Evolutionary conservation across 2,888 invertebrate genomes (phyloP).

Genomic region (Pteria penguin): DNA sequence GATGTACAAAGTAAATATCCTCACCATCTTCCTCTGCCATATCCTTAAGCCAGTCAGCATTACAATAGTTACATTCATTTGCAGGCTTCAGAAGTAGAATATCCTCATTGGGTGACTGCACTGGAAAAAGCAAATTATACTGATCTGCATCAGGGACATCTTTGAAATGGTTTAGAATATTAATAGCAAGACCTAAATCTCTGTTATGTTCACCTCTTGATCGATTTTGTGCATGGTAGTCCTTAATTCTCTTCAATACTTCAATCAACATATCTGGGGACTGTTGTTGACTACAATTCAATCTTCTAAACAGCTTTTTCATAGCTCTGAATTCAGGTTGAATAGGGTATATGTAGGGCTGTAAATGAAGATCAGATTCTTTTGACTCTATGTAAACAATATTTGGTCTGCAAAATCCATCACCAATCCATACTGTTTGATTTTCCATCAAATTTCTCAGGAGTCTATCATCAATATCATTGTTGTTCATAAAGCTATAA

Average conservation of each 20-base stretch:
- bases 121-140: slow-evolving; percentile 30
- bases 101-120: slow-evolving; percentile 13
- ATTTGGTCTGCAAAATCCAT: slow-evolving; percentile 40
- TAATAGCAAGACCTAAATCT: slow-evolving; percentile 43
- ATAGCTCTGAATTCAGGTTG: slow-evolving; percentile 41
- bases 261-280: slow-evolving; percentile 23
- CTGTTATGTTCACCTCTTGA: neutral
- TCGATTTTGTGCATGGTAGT: neutral
- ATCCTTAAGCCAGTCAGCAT: slow-evolving; percentile 42
- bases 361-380: slow-evolving; percentile 33
- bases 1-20: slow-evolving; percentile 62
- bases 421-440: slow-evolving; percentile 47
- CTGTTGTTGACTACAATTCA: slow-evolving; percentile 45
- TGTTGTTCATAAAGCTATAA: slow-evolving; percentile 26
- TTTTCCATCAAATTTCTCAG: neutral
- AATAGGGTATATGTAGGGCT: slow-evolving; percentile 47
- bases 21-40: slow-evolving; percentile 43
- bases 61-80: slow-evolving; percentile 45
- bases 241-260: slow-evolving; percentile 37
- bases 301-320: slow-evolving; percentile 21
- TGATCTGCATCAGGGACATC: neutral
- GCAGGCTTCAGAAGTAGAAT: slow-evolving; percentile 22
- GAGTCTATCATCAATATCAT: neutral
- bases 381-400: slow-evolving; percentile 26
- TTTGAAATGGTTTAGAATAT: slow-evolving; percentile 42